Base-by-base conservation (phyloP, 2,113 vertebrate genomes). In the Pavo muticus region DNA sequence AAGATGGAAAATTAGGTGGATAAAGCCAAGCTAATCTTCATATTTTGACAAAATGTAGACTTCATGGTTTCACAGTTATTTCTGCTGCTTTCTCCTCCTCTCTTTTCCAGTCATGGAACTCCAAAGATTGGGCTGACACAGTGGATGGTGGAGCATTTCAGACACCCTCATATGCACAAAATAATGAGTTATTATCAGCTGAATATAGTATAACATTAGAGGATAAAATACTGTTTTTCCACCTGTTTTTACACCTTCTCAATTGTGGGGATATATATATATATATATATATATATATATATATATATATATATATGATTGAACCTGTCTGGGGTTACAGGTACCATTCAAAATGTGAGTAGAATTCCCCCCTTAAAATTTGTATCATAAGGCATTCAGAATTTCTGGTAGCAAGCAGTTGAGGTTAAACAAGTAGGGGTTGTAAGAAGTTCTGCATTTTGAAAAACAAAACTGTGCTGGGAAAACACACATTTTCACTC, bases 101-200 rank as follows among this genome's bases (percentile, higher is more conserved):
- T 80, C 37, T 93, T 25, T 59, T 27, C 21, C 40, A 47, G 0
- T n/a, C 9, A 1, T 14, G 18, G 17, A 23, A 39, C 29, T 64
- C 35, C 25, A 60, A 61, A 61, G 19, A 9, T 50, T 37, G 54
- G 19, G 72, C 5, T 45, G 65, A 40, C 8, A 5, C 64, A 54
- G 24, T 57, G 44, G 37, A 63, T 91, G 47, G 32, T 27, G 8
- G 57, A 88, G 14, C 32, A 86, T 90, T 88, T 37, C 30, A 35
- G 13, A n/a, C 21, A 70, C 5, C 11, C 13, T 54, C 11, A 23
- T 0, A 1, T 39, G 5, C 19, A 63, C 20, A 63, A n/a, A 71
- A 45, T 42, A 40, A 13, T 68, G 17, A 60, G 21, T 52, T 67
- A 30, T 21, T 67, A 77, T 24, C 21, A 71, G 60, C 45, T 84